Conservation (phyloP, 2,113 vertebrate species). For the Galeopterus variegatus region DNA sequence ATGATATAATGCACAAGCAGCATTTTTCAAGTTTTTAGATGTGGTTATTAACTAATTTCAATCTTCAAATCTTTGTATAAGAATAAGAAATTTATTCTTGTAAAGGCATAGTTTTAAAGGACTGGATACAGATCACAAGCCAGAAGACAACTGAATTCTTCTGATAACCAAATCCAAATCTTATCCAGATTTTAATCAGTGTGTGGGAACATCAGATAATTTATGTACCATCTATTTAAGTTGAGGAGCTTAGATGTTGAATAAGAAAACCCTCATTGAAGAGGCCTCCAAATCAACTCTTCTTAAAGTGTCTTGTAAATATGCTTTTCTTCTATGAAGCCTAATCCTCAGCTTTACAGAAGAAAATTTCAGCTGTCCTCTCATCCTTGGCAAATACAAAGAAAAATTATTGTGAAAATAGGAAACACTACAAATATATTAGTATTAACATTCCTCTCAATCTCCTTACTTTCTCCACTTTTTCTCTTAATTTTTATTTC, state of each 20-base stretch:
- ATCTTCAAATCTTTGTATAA: not conserved
- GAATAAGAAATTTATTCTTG: not conserved
- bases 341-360: not conserved
- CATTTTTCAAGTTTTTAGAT: constrained; percentile 49
- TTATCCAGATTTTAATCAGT: not conserved
- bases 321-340: not conserved
- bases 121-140: not conserved
- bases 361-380: not conserved
- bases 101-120: constrained; percentile 7
- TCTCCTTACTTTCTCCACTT: not conserved
- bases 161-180: not conserved
- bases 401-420: not conserved
- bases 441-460: not conserved
- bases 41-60: not conserved
- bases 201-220: not conserved
- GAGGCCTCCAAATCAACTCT: not conserved
- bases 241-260: not conserved
- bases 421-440: not conserved
- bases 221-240: not conserved
- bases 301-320: not conserved
- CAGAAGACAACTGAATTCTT: not conserved
- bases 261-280: not conserved
- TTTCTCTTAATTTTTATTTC: not conserved
- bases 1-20: not conserved
- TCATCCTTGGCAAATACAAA: not conserved